Percentiles rank a stretch among this genome's conserved stretches.
phyloP scores from a whole-genome alignment of 1,140 invertebrate species.

The Drosophila eugracilis region DNA sequence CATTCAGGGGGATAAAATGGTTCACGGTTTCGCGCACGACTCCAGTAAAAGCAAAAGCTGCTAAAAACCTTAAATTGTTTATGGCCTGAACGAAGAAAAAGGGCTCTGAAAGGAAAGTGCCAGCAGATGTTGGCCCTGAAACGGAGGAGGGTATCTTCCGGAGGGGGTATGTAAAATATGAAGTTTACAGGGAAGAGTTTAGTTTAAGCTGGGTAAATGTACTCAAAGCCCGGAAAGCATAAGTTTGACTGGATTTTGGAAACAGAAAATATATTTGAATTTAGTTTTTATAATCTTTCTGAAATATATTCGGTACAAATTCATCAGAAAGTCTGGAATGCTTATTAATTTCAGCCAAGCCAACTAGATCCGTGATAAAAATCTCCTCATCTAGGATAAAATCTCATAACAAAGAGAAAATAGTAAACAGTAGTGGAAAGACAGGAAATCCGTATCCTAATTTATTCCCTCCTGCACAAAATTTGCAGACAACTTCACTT shows the following conservation, averaged over 20 bases:
- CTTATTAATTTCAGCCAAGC: neutral
- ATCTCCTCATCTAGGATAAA: neutral
- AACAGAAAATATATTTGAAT: no score
- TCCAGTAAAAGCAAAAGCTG: constrained; percentile 50
- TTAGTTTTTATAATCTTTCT: no score
- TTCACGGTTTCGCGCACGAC: constrained; percentile 51
- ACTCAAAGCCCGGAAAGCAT: no score
- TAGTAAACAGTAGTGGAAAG: neutral
- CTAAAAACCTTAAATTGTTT: constrained; percentile 48
- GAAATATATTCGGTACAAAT: no score
- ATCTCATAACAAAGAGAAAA: neutral
- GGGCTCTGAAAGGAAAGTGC: constrained; percentile 35
- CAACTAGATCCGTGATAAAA: neutral
- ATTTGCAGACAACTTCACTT: constrained; percentile 3
- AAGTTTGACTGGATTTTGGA: no score
- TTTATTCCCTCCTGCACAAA: neutral
- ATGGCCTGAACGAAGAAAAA: constrained; percentile 29
- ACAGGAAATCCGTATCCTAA: constrained; percentile 12
- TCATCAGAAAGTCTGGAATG: no score
- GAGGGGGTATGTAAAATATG: neutral
- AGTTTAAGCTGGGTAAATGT: neutral
- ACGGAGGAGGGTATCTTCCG: neutral
- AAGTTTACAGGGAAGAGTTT: neutral
- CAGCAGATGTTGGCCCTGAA: constrained; percentile 29
- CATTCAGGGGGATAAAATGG: constrained; percentile 36